Base-by-base conservation (phyloP, 2,888 invertebrate genomes). In the Phasia obesa region DNA sequence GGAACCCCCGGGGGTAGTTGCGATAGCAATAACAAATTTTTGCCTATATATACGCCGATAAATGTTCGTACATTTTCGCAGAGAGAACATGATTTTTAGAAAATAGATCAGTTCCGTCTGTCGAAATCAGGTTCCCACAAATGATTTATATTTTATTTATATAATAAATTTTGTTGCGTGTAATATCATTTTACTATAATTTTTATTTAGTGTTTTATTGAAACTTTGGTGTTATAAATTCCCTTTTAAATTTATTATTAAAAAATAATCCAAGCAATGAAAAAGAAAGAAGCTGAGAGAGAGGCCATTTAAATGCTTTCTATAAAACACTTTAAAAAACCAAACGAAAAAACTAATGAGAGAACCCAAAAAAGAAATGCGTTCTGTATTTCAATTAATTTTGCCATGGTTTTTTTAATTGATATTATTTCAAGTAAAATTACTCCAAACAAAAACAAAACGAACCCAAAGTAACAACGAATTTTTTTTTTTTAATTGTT, bases 401-500 rank as follows among this genome's bases (percentile, higher is more conserved):
- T 55, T 55, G n/a, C 47, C 27, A 53, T 42, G 11, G 47, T 57
- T 73, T 75, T 67, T 25, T 7, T 11, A 27, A 64, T 42, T 49
- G 17, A 35, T 47, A 19, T 49, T 57, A 38, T 9, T n/a, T n/a
- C n/a, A 17, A 23, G 35, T 23, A n/a, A 49, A 51, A 70, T 51
- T 47, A 75, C 38, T 19, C 7, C 38, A 67, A 27, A 21, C 4
- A 19, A 65, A 57, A 42, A 19, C 3, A 25, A 64, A 55, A 51
- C 21, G n/a, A 81, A 38, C 57, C 42, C 49, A 53, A 31, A 38
- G 2, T 53, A 64, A 19, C 60, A 70, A 82, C 42, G 25, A 80
- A 74, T 73, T 76, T 70, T 67, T 79, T 73, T 76, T 70, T 67
- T 79, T 77, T 78, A 82, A 82, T 84, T 80, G 80, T 70, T 84